These are phyloP conservation scores for Heliconius himera DNA, from an alignment of 1,140 invertebrate genomes.

Conservation along the genomic window DNA sequence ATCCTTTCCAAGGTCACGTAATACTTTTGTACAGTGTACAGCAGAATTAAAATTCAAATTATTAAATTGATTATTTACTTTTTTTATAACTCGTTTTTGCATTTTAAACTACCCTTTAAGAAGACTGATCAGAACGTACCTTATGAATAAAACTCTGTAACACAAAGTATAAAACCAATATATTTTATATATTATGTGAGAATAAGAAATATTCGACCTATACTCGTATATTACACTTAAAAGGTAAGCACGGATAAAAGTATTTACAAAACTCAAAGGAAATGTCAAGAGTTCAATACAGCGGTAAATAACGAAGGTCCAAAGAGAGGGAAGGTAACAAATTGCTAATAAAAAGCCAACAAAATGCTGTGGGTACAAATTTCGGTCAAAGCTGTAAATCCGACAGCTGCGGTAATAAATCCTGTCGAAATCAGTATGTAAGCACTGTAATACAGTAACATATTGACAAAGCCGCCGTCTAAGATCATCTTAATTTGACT, in stretches of 20 bases:
- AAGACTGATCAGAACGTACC: too few species aligned
- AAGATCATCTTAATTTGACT: slow-evolving; percentile 7
- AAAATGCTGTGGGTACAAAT: slow-evolving; percentile 71
- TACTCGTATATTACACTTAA: background rate
- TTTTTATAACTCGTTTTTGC: too few species aligned
- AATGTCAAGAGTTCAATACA: slow-evolving; percentile 62
- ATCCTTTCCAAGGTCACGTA: too few species aligned
- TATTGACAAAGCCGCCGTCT: background rate
- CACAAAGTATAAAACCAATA: background rate
- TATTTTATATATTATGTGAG: background rate
- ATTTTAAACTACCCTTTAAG: background rate
- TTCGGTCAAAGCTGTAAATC: slow-evolving; percentile 75
- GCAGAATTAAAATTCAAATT: too few species aligned
- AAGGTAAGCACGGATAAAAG: slow-evolving; percentile 9
- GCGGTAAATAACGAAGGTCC: slow-evolving; percentile 54
- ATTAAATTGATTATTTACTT: too few species aligned
- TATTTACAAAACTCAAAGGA: slow-evolving; percentile 22
- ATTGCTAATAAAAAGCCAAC: slow-evolving; percentile 76
- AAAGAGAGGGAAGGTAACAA: slow-evolving; percentile 72
- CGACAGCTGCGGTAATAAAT: slow-evolving; percentile 61
- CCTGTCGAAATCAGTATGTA: slow-evolving; percentile 61
- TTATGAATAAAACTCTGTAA: too few species aligned
- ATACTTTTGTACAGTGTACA: too few species aligned
- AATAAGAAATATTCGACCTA: background rate
- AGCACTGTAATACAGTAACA: slow-evolving; percentile 46